Base-by-base conservation (phyloP, 1,140 invertebrate species). In the Macrobrachium rosenbergii region DNA sequence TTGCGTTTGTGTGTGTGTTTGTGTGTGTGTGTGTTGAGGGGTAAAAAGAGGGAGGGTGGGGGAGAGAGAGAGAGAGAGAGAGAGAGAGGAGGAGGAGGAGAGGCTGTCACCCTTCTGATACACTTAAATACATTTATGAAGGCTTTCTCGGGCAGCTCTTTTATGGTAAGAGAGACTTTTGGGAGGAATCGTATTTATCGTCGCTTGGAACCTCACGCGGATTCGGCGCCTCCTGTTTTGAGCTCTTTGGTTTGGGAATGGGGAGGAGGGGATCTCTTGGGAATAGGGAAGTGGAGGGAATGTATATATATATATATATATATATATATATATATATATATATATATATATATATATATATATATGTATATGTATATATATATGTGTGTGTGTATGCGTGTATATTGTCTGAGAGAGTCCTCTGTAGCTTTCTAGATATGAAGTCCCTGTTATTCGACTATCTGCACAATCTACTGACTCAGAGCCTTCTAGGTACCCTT, bases 351-450 rank as follows among this genome's bases (percentile, higher is more conserved):
- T 59, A n/a, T 52, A 79, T 59, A 79, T 52, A 79, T 7, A 79
- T 19, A 79, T 59, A 79, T 52, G 60, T 59, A 79, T 59, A 59
- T 59, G 60, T 59, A 79, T 59, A 79, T 59, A 79, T 59, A 79
- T 59, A 79, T 59, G 60, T 59, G 60, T 59, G 60, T 59, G 60
- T 59, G 60, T 21, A 79, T 59, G 23, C 58, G 8, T 79, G 6
- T 79, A 12, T 23, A 11, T 60, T 5, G 62, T 16, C 19, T 59
- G 16, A 37, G 2, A n/a, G 14, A 52, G 23, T n/a, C 37, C n/a
- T n/a, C 52, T 45, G 8, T 52, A n/a, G n/a, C n/a, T n/a, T 45
- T 52, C 45, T 21, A 5, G 21, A 23, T 5, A 14, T 72, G 12
- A 21, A 23, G 2, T 1, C n/a, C n/a, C 67, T 72, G 2, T 37